These are phyloP conservation scores for Hipposideros larvatus DNA, from an alignment of 2,797 vertebrate species.

Conservation along the genomic window DNA sequence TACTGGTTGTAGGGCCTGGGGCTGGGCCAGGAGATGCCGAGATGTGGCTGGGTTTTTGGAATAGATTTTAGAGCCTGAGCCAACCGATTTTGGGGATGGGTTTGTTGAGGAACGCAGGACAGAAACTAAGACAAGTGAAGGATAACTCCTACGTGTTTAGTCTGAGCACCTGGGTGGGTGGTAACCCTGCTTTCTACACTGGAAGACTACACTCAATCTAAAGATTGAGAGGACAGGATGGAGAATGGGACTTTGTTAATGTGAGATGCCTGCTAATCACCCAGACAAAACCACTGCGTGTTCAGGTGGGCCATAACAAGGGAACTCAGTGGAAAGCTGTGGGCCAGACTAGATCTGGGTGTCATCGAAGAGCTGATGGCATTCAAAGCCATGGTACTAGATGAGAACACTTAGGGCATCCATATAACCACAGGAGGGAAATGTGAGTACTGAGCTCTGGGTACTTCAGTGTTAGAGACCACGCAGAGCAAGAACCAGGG, in stretches of 20 bases:
- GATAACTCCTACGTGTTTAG: background rate
- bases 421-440: background rate
- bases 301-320: background rate
- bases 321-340: background rate
- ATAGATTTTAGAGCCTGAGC: background rate
- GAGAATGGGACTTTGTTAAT: background rate
- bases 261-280: background rate
- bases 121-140: conserved; percentile 16
- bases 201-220: too few relatives aligned
- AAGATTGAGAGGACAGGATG: background rate
- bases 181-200: background rate
- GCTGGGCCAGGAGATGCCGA: background rate
- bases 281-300: background rate
- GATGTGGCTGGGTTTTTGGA: background rate
- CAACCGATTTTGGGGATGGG: background rate
- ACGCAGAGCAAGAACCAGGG: background rate
- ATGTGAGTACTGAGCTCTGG: background rate
- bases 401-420: background rate
- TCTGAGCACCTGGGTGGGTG: background rate
- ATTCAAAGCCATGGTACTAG: background rate
- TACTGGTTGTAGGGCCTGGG: too few relatives aligned
- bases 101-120: background rate
- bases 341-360: background rate
- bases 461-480: background rate
- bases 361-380: background rate